phyloP scores from a whole-genome alignment of 2,797 vertebrate genomes.

The Hippoglossus hippoglossus region DNA sequence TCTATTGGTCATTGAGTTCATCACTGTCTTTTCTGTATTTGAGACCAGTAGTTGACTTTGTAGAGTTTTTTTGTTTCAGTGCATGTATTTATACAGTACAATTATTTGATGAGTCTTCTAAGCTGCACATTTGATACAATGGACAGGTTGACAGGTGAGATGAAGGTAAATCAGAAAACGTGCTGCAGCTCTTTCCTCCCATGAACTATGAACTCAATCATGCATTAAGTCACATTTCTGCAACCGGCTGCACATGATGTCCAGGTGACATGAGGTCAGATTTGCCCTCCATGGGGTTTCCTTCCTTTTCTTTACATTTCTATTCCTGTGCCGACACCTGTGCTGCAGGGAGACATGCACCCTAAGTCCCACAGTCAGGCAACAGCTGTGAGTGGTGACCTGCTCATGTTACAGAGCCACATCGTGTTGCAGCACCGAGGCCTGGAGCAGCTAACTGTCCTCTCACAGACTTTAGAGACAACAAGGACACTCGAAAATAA shows the following conservation, averaged over 20 bases:
- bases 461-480: constrained; percentile 30
- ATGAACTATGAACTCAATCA: too few relatives aligned
- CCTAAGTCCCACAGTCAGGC: constrained; percentile 54
- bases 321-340: constrained; percentile 63
- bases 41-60: too few relatives aligned
- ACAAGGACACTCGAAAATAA: constrained; percentile 55
- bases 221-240: too few relatives aligned
- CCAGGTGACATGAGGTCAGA: constrained; percentile 27
- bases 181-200: too few relatives aligned
- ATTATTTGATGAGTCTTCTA: too few relatives aligned
- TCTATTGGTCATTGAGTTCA: too few relatives aligned
- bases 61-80: too few relatives aligned
- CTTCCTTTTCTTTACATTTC: constrained; percentile 15
- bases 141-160: background rate
- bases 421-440: constrained; percentile 67
- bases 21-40: too few relatives aligned
- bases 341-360: constrained; percentile 44
- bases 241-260: background rate
- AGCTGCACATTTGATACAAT: background rate
- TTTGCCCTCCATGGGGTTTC: constrained; percentile 14
- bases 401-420: constrained; percentile 82
- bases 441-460: constrained; percentile 29
- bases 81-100: too few relatives aligned
- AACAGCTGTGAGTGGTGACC: constrained; percentile 79
- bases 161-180: background rate